phyloP scores from a whole-genome alignment of 2,888 invertebrate genomes.

The Drosophila rubida region DNA sequence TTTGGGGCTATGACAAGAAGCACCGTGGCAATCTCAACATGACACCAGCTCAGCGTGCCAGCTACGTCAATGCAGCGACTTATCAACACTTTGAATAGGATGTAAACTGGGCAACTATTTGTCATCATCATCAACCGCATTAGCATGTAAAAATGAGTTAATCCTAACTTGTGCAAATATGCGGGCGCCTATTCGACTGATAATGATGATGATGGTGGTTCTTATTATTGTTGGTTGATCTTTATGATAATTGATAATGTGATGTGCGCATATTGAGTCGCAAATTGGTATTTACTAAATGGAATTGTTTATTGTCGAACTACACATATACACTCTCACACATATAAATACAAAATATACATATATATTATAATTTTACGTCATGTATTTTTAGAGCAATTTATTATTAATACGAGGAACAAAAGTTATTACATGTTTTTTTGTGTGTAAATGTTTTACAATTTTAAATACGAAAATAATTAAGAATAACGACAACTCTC shows the following conservation, averaged over 20 bases:
- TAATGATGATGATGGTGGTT: not conserved
- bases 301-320: constrained; percentile 55
- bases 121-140: constrained; percentile 3
- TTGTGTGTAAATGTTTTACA: constrained; percentile 68
- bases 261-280: constrained; percentile 70
- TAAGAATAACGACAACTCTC: constrained; percentile 1
- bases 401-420: constrained; percentile 54
- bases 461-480: constrained; percentile 26
- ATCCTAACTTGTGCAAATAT: not conserved
- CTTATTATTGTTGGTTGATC: constrained; percentile 2
- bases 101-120: no score
- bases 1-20: constrained; percentile 90
- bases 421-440: constrained; percentile 60
- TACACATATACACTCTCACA: constrained; percentile 16
- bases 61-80: constrained; percentile 44
- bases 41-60: constrained; percentile 87
- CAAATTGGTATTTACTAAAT: constrained; percentile 67
- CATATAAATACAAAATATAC: constrained; percentile 29
- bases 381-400: constrained; percentile 76
- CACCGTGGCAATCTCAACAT: constrained; percentile 90
- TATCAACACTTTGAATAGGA: constrained; percentile 71
- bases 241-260: constrained; percentile 55
- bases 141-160: not conserved
- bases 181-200: not conserved
- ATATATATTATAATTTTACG: constrained; percentile 56